These are phyloP conservation scores for Callipepla californica DNA, from an alignment of 2,113 vertebrate species.

Conservation along the genomic window DNA sequence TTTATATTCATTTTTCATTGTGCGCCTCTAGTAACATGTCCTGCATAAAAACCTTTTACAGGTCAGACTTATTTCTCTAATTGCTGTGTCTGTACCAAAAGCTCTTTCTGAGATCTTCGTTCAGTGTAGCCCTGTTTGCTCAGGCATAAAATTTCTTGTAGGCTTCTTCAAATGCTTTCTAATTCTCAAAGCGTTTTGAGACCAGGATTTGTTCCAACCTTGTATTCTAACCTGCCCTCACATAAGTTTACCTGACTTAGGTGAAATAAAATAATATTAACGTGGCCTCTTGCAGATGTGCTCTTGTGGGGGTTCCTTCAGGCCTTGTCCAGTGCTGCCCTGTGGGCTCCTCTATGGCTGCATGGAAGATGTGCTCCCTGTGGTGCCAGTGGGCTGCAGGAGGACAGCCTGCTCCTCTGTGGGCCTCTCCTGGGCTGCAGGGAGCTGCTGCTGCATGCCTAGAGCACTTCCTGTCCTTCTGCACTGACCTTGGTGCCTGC, in stretches of 20 bases:
- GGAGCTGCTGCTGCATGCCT: too few species aligned
- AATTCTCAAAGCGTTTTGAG: neutral
- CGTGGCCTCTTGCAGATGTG: neutral
- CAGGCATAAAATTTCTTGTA: neutral
- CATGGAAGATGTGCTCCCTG: neutral
- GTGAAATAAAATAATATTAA: neutral
- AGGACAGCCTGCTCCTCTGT: neutral
- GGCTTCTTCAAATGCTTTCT: neutral
- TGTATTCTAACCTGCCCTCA: neutral
- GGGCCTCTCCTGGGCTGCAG: too few species aligned
- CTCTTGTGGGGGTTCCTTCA: neutral
- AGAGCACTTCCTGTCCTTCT: too few species aligned
- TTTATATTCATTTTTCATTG: neutral
- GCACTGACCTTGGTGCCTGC: too few species aligned
- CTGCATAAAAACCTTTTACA: neutral
- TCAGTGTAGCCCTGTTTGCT: neutral
- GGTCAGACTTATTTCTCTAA: neutral
- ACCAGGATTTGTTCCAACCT: neutral
- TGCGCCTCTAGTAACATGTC: neutral
- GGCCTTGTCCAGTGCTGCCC: neutral
- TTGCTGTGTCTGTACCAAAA: neutral
- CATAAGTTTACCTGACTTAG: neutral
- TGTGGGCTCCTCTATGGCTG: neutral
- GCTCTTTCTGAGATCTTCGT: neutral
- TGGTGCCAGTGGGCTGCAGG: neutral